phyloP scores from a whole-genome alignment of 2,888 invertebrate species.

The Nomada ruficornis region DNA sequence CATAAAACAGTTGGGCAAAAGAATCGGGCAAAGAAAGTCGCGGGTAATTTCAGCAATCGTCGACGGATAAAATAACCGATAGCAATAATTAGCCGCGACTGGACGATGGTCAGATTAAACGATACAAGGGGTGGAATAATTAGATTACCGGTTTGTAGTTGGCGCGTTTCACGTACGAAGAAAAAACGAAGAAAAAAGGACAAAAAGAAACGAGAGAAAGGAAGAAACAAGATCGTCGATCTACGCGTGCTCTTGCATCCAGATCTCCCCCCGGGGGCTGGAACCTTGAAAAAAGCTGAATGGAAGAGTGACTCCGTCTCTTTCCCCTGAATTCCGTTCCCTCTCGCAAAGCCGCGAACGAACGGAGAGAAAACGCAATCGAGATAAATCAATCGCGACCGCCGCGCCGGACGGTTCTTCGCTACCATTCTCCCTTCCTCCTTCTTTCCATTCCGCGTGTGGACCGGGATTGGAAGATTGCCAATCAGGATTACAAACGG shows the following conservation, averaged over 20 bases:
- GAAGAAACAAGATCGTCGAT: slow-evolving; percentile 9
- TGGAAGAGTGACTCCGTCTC: slow-evolving; percentile 15
- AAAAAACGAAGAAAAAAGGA: not conserved
- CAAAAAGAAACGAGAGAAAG: not conserved
- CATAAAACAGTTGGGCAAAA: not conserved
- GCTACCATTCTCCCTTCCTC: slow-evolving; percentile 25
- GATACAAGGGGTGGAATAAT: slow-evolving; percentile 48
- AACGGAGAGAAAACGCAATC: slow-evolving; percentile 49
- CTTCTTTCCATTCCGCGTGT: slow-evolving; percentile 30
- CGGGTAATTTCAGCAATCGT: slow-evolving; percentile 20
- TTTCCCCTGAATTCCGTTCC: not conserved
- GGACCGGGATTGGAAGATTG: slow-evolving; percentile 56
- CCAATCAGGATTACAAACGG: slow-evolving; percentile 56
- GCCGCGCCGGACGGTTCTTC: slow-evolving; percentile 35
- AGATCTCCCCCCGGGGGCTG: not conserved
- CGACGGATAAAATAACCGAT: slow-evolving; percentile 40
- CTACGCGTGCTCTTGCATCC: slow-evolving; percentile 22
- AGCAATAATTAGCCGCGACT: slow-evolving; percentile 41
- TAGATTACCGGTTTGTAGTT: slow-evolving; percentile 57
- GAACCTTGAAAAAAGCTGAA: slow-evolving; percentile 39
- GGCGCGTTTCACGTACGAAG: slow-evolving; percentile 27
- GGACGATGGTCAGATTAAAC: slow-evolving; percentile 3
- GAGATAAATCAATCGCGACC: slow-evolving; percentile 61
- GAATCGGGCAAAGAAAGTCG: not conserved
- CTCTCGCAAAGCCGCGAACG: slow-evolving; percentile 9